A percentile compares a stretch with the other conserved stretches of the same genome.
These are phyloP conservation scores for Drosophila insularis DNA, from an alignment of 1,140 invertebrate genomes.

Conservation along the genomic window DNA sequence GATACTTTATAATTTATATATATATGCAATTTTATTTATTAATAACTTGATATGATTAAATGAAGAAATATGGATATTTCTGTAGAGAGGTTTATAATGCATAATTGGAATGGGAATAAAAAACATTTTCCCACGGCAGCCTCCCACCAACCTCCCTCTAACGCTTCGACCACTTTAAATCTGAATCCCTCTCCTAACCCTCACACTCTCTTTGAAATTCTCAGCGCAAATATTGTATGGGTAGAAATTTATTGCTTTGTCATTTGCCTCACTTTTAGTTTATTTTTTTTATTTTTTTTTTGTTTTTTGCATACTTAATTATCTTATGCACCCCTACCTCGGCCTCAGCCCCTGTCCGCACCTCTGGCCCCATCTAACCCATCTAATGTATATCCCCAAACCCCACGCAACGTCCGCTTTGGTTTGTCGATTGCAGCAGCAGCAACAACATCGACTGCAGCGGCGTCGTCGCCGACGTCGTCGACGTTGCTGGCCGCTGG, in stretches of 20 bases:
- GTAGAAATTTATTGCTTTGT: slow-evolving; percentile 44
- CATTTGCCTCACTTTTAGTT: slow-evolving; percentile 23
- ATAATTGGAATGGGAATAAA: not conserved
- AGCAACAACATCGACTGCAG: slow-evolving; percentile 10
- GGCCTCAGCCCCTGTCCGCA: not conserved
- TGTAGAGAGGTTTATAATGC: too few relatives aligned
- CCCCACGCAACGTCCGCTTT: slow-evolving; percentile 29
- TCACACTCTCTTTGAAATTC: slow-evolving; percentile 11
- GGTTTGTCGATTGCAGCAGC: slow-evolving; percentile 28
- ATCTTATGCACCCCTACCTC: not conserved
- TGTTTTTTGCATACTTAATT: slow-evolving; percentile 55
- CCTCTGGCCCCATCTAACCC: not conserved
- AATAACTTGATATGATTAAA: too few relatives aligned
- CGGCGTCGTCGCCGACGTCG: not conserved
- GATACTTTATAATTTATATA: too few relatives aligned
- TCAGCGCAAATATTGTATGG: slow-evolving; percentile 43
- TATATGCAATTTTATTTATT: too few relatives aligned
- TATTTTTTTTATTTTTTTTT: too few relatives aligned
- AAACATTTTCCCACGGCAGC: not conserved
- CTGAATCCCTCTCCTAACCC: not conserved
- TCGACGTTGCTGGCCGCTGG: slow-evolving; percentile 13
- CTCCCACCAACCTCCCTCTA: not conserved
- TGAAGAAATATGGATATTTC: too few relatives aligned
- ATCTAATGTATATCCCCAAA: not conserved
- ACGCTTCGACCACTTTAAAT: too few relatives aligned